Percentiles rank a stretch among this genome's conserved stretches.
Conservation (phyloP, 92 coral and sea anemone species). For the Epizoanthus illoricatus region DNA sequence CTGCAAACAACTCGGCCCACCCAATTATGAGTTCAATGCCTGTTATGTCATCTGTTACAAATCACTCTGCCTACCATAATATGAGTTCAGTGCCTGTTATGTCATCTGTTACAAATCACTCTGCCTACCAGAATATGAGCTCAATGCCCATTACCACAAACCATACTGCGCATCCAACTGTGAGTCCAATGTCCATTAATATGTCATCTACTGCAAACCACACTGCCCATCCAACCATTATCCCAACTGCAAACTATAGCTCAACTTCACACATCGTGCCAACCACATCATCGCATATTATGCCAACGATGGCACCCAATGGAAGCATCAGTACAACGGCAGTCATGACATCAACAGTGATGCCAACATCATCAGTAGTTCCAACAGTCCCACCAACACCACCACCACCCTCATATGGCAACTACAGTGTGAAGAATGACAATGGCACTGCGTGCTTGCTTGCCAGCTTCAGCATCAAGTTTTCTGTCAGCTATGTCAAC, state of each 20-base stretch:
- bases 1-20: not conserved
- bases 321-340: slow-evolving; percentile 16
- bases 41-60: not conserved
- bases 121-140: not conserved
- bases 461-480: slow-evolving; percentile 61
- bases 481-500: slow-evolving; percentile 43
- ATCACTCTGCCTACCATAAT: not conserved
- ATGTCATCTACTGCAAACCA: slow-evolving; percentile 39
- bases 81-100: not conserved
- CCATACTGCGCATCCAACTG: not conserved
- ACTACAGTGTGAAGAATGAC: slow-evolving; percentile 51
- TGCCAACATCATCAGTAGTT: slow-evolving; percentile 45
- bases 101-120: not conserved
- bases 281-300: slow-evolving; percentile 31
- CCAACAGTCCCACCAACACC: slow-evolving; percentile 44
- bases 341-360: slow-evolving; percentile 44
- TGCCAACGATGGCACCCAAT: not conserved
- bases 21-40: not conserved
- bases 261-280: slow-evolving; percentile 45
- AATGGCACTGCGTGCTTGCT: slow-evolving; percentile 56
- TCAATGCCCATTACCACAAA: not conserved
- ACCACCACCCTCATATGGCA: slow-evolving; percentile 50
- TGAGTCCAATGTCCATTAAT: slow-evolving; percentile 16
- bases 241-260: slow-evolving; percentile 39
- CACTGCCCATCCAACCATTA: slow-evolving; percentile 35